Base-by-base conservation (phyloP, 2,888 invertebrate species). In the Drosophila yooni region DNA sequence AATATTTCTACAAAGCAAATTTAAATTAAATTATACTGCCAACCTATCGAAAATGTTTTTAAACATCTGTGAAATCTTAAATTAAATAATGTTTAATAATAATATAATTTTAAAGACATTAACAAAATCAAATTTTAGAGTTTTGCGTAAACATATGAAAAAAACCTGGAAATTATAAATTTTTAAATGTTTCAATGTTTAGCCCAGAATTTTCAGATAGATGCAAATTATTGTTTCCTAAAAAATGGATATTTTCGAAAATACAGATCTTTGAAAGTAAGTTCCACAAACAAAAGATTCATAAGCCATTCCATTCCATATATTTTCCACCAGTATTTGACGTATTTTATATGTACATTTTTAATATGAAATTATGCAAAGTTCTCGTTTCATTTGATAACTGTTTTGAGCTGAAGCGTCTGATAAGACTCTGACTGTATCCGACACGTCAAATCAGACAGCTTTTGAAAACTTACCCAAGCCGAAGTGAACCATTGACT, bases 351-450 rank as follows among this genome's bases (percentile, higher is more conserved):
- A 10, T 10, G 27, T 2, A 50, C 6, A 27, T 46, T 54, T 13
- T 34, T 27, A 1, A 21, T 34, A 71, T 62, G 34, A 57, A 69
- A 56, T 70, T 68, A 56, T 68, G 58, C 34, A 54, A 34, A 54
- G 18, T 33, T 46, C 21, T 52, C 53, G 57, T 46, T 57, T 60
- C 53, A 65, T 61, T 73, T 71, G 38, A 73, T 65, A 61, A 57
- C 64, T 38, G 52, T 21, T 61, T 61, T 29, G n/a, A n/a, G 29
- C 29, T 57, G 3, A 40, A 52, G 25, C 34, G 3, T 52, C 25
- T 53, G 43, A 31, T 36, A 33, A 25, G 6, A 25, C 18, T 18
- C 51, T 31, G 36, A 65, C 13, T 11, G 33, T 27, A 51, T 21
- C n/a, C 15, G n/a, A 51, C 36, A 38, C 11, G 13, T 11, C 3